Base-by-base conservation (phyloP, 1,140 invertebrate species). In the Maniola jurtina region DNA sequence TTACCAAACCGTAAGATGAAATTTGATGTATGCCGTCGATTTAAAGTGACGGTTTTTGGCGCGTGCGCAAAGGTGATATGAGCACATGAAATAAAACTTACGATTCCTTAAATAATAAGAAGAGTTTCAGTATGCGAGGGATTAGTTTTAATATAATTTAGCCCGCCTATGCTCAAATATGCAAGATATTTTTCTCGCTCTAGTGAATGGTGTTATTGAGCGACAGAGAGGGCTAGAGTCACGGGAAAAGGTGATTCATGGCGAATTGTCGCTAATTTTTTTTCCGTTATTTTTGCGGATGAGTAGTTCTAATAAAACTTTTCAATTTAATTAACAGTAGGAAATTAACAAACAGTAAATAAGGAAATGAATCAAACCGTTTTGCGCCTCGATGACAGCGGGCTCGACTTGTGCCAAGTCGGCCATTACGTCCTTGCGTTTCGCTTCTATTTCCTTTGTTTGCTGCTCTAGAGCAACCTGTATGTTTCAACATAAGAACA, bases 351-450 rank as follows among this genome's bases (percentile, higher is more conserved):
- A 25, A 34, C 16, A 57, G 57, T 45, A 45, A 10, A 55, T 45
- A 66, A 61, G 54, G 40, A 61, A 67, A 61, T 38, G 63, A 71
- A 80, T 88, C 92, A 88, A 93, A 98, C 97, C 97, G 93, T 96
- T 96, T 92, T 99, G 98, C 35, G 99, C 98, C 77, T 99, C 99
- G 71, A 98, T 96, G 65, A 99, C 99, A 79, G 99, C 99, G 0
- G 99, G 99, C 92, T 99, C 98, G 9, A 99, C 98, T 88, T 98
- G 95, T 7, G 96, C 97, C 66, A 99, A 92, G 90, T 99, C 98
- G 11, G 95, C 96, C 95, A 97, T 98, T 0, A 99, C 99, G 85
- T 96, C 95, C 68, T 95, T 94, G 67, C 97, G 94, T 88, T 99
- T 99, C 77, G 96, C 95, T 73, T 96, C 95, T 65, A 99, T 99